Evolutionary conservation across 2,797 vertebrate species (phyloP).

Genomic region (Clarias laeviceps): DNA sequence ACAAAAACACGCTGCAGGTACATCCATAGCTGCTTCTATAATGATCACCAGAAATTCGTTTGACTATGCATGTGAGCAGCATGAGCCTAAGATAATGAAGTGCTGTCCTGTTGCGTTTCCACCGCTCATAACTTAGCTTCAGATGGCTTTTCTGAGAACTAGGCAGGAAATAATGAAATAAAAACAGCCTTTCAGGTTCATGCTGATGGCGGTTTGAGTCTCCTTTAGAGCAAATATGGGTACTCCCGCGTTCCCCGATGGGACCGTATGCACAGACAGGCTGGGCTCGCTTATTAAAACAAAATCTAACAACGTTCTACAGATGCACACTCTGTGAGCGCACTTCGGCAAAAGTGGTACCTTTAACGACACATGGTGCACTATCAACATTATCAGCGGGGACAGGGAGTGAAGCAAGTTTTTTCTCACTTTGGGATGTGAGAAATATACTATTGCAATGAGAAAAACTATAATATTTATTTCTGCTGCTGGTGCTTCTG

Average conservation of each 20-base stretch:
- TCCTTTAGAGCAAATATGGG: slow-evolving; percentile 8
- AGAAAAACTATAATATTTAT: not conserved
- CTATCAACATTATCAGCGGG: not conserved
- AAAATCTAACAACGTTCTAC: not conserved
- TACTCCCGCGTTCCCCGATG: not conserved
- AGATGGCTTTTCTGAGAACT: slow-evolving; percentile 23
- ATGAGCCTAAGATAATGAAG: slow-evolving; percentile 35
- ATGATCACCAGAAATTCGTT: slow-evolving; percentile 22
- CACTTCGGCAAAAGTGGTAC: not conserved
- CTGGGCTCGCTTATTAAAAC: slow-evolving; percentile 3
- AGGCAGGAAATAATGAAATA: slow-evolving; percentile 31
- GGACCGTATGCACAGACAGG: not conserved
- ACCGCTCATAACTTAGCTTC: slow-evolving; percentile 28
- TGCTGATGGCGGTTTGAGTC: not conserved
- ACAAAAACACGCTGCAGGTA: slow-evolving; percentile 34
- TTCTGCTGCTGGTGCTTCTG: not conserved
- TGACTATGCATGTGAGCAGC: slow-evolving; percentile 19
- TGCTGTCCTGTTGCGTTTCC: slow-evolving; percentile 21
- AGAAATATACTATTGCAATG: not conserved
- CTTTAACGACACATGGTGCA: not conserved
- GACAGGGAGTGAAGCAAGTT: not conserved
- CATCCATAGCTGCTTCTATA: slow-evolving; percentile 18
- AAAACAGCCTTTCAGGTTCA: slow-evolving; percentile 30
- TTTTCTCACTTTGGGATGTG: not conserved
- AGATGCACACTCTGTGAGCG: not conserved